A percentile compares a stretch with the other conserved stretches of the same genome.
Evolutionary conservation across 2,888 invertebrate species (phyloP).

Genomic region (Athripsodes cinereus): DNA sequence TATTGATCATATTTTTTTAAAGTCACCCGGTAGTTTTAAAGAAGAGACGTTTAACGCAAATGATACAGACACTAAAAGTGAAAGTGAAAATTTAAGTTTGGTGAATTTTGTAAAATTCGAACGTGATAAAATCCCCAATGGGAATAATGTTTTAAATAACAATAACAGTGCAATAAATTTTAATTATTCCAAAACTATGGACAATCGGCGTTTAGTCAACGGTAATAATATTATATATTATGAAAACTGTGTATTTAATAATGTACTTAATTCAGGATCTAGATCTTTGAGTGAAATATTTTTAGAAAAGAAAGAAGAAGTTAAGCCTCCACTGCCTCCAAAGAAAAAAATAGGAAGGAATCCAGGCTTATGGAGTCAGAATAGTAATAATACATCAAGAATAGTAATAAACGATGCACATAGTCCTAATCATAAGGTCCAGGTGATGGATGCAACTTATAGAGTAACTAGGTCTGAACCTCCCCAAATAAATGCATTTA

Average conservation of each 20-base stretch:
- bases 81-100: not conserved
- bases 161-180: too few relatives aligned
- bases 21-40: slow-evolving; percentile 69
- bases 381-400: slow-evolving; percentile 16
- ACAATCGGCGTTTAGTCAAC: not conserved
- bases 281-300: slow-evolving; percentile 14
- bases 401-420: slow-evolving; percentile 8
- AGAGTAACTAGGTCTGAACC: slow-evolving; percentile 25
- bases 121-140: not conserved
- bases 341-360: slow-evolving; percentile 50
- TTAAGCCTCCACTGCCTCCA: slow-evolving; percentile 39
- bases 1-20: slow-evolving; percentile 47
- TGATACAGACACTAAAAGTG: not conserved
- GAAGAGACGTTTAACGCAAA: slow-evolving; percentile 30
- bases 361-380: slow-evolving; percentile 26
- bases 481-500: slow-evolving; percentile 9
- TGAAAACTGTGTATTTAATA: slow-evolving; percentile 11
- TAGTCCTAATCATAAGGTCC: not conserved
- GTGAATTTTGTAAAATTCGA: not conserved
- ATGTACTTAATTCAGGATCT: not conserved
- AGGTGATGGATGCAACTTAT: not conserved
- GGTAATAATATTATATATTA: slow-evolving; percentile 9
- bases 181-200: not conserved
- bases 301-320: slow-evolving; percentile 17
- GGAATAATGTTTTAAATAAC: not conserved